These are phyloP conservation scores for Osmerus eperlanus DNA, from an alignment of 2,113 vertebrate species.

Conservation along the genomic window DNA sequence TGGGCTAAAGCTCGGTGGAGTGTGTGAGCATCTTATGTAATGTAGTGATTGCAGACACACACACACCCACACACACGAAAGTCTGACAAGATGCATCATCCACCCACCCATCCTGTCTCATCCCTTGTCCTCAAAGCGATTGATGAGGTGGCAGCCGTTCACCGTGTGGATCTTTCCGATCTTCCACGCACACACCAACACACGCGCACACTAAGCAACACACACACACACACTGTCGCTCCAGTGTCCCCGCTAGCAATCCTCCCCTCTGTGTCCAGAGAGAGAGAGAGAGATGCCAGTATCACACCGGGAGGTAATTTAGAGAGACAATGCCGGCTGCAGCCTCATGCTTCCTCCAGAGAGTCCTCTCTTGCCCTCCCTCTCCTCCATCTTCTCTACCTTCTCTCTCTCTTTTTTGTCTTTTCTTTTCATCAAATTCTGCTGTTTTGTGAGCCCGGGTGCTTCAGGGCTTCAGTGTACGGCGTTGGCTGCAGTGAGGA, in stretches of 20 bases:
- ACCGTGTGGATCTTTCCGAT: not conserved
- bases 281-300: slow-evolving; percentile 4
- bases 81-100: not conserved
- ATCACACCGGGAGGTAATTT: slow-evolving; percentile 15
- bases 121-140: not conserved
- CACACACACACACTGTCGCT: not conserved
- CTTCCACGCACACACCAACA: not conserved
- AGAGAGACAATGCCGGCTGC: slow-evolving; percentile 39
- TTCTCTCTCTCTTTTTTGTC: slow-evolving; percentile 2
- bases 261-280: not conserved
- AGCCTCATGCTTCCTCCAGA: slow-evolving; percentile 53
- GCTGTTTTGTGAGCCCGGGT: no score
- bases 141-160: not conserved
- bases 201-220: not conserved
- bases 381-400: not conserved
- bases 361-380: slow-evolving; percentile 45
- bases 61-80: no score
- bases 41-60: no score
- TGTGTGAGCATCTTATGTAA: no score
- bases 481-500: no score
- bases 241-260: not conserved
- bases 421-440: no score
- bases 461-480: no score
- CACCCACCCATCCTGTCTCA: not conserved
- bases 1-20: no score